phyloP scores from a whole-genome alignment of 2,113 vertebrate species.

The Austrofundulus limnaeus region DNA sequence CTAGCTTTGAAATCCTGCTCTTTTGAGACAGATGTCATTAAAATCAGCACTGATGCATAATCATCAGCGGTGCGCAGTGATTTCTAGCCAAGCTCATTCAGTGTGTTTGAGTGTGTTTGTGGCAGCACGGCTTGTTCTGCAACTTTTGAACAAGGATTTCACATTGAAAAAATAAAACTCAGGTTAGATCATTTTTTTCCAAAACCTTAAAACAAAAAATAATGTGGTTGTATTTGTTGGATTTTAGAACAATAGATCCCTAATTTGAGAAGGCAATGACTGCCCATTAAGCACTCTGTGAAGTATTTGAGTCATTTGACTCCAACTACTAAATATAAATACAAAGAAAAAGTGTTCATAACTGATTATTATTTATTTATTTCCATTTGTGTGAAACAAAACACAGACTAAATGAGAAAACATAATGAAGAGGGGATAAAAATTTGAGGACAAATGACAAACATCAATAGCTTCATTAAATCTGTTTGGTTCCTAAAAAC shows the following conservation, averaged over 20 bases:
- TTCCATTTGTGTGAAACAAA: background rate
- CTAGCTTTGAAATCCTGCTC: constrained; percentile 35
- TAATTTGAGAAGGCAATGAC: background rate
- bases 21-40: constrained; percentile 50
- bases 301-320: background rate
- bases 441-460: constrained; percentile 4
- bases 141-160: background rate
- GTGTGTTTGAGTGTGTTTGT: background rate
- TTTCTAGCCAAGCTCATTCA: constrained; percentile 17
- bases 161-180: background rate
- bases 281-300: background rate
- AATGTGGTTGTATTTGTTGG: background rate
- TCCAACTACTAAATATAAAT: background rate
- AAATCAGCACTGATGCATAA: constrained; percentile 35
- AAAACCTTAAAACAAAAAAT: background rate
- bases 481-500: background rate
- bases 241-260: background rate
- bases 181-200: background rate
- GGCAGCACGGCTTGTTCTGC: background rate
- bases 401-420: background rate
- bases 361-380: background rate
- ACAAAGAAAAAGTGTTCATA: background rate
- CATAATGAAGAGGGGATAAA: background rate
- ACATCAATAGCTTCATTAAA: background rate
- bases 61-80: constrained; percentile 30